Evolutionary conservation across 2,113 vertebrate genomes (phyloP), one percentile per base, ranked within the genome.

Genomic region (Ochotona princeps): DNA sequence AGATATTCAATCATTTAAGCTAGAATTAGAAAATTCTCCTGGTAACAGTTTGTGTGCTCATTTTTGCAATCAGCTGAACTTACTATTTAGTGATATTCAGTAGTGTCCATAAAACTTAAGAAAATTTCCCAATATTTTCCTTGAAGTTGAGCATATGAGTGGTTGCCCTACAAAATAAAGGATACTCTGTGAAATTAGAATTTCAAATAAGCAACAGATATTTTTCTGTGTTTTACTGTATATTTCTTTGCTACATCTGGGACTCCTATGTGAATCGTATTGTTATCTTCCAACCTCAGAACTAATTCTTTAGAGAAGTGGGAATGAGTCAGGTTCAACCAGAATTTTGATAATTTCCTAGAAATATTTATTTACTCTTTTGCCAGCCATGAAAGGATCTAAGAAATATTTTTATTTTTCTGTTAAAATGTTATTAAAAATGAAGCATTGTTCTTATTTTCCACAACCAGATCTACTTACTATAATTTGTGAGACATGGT

Each of bases 1-100:
- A 67, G 89, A 74, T 89, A 72, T 12, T 13, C 8, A 88, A 9
- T 85, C 63, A 89, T 69, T 47, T 61, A 93, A 93, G 44, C 21
- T 90, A 74, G 80, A 85, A 67, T 88, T 94, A 73, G 82, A 75
- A 90, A 81, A 54, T 54, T 35, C 61, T 82, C 10, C 60, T 80
- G 51, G 4, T 44, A 83, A 54, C 0, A 60, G 38, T 65, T 35
- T 30, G 30, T 75, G 9, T 51, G 26, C 25, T 88, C 13, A 83
- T 54, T 70, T 94, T 86, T 94, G 38, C 8, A 83, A 35, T 89
- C 44, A 87, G 28, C 30, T 73, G n/a, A 92, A 63, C n/a, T 63
- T 89, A n/a, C 25, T 67, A 70, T 57, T 47, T 88, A 21, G 4
- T 63, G 51, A 54, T 67, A 73, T 2, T 83, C 79, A 65, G 82